phyloP scores from a whole-genome alignment of 2,888 invertebrate genomes.

The Tyria jacobaeae region DNA sequence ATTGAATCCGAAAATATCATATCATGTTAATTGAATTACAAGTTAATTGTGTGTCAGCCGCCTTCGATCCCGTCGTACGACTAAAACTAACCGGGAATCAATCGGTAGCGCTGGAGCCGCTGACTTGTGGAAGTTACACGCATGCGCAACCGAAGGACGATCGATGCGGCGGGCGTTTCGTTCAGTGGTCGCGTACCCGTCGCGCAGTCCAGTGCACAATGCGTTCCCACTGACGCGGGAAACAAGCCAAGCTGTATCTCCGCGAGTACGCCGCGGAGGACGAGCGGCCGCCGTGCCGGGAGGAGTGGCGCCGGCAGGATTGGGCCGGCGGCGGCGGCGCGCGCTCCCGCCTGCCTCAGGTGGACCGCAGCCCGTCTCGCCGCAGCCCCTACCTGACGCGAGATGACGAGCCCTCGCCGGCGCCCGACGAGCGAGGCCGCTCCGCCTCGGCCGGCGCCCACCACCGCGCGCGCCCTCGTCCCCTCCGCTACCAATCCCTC shows the following conservation, averaged over 20 bases:
- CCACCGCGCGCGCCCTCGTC: constrained; percentile 93
- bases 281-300: constrained; percentile 84
- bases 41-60: constrained; percentile 35
- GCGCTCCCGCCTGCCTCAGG: constrained; percentile 92
- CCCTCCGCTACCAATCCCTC: constrained; percentile 91
- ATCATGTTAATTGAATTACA: constrained; percentile 50
- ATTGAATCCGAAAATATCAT: constrained; percentile 42
- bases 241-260: constrained; percentile 85
- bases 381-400: constrained; percentile 92
- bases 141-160: constrained; percentile 70
- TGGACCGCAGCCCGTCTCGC: constrained; percentile 95
- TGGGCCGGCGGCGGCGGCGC: constrained; percentile 70
- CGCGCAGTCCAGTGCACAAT: constrained; percentile 79
- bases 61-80: constrained; percentile 41
- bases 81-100: constrained; percentile 55
- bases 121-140: constrained; percentile 54
- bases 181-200: constrained; percentile 84
- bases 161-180: constrained; percentile 74
- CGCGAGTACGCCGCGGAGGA: constrained; percentile 86
- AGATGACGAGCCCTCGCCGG: constrained; percentile 92
- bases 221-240: constrained; percentile 81
- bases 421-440: constrained; percentile 94
- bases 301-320: constrained; percentile 84
- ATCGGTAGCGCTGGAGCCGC: constrained; percentile 71
- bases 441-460: constrained; percentile 89